Evolutionary conservation across 2,888 invertebrate genomes (phyloP).

Genomic region (Apoda limacodes): DNA sequence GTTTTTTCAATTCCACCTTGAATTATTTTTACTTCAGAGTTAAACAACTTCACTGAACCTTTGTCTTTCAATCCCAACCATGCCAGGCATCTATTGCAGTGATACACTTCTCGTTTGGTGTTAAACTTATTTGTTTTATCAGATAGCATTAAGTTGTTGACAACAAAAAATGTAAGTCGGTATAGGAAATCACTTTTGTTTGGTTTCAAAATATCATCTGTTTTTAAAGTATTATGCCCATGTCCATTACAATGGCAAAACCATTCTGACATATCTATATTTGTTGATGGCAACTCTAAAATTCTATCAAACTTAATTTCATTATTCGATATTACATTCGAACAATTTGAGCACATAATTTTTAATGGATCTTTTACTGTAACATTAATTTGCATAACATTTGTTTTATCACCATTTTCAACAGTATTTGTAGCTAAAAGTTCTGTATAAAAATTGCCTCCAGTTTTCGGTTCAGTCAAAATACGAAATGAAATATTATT

Average conservation of each 20-base stretch:
- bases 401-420: constrained; percentile 26
- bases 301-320: constrained; percentile 66
- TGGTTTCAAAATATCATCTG: constrained; percentile 43
- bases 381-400: constrained; percentile 38
- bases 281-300: constrained; percentile 71
- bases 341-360: constrained; percentile 50
- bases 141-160: constrained; percentile 47
- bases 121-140: constrained; percentile 58
- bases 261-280: constrained; percentile 73
- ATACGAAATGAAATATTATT: constrained; percentile 59
- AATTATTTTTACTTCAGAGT: constrained; percentile 63
- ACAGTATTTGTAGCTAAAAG: constrained; percentile 30
- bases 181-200: constrained; percentile 69
- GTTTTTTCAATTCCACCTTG: constrained; percentile 28
- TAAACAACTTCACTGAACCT: constrained; percentile 64
- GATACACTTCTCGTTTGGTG: constrained; percentile 48
- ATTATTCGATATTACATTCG: constrained; percentile 54
- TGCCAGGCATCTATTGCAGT: constrained; percentile 68
- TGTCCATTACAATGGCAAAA: constrained; percentile 71
- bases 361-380: constrained; percentile 33
- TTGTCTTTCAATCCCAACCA: constrained; percentile 64
- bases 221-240: constrained; percentile 17
- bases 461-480: constrained; percentile 52
- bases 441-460: constrained; percentile 60
- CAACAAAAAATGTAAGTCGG: constrained; percentile 64